Evolutionary conservation across 2,113 vertebrate genomes (phyloP), one percentile per base, ranked within the genome.

Genomic region (Gorsachius goisagi): DNA sequence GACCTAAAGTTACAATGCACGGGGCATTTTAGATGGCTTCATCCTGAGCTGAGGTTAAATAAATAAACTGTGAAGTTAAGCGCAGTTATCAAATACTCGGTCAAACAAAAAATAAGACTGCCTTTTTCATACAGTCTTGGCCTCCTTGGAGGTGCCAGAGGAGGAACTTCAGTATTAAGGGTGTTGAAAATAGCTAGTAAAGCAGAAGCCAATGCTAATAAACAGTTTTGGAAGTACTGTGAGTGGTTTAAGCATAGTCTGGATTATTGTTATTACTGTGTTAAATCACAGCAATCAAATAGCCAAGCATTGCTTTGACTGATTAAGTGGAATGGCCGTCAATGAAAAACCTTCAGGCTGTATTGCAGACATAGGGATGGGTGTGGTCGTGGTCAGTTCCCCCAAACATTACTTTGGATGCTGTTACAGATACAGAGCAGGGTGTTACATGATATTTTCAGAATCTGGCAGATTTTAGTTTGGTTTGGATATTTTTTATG

Each of bases 401-500:
- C 87, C 89, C 78, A 79, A 89, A 96, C 53, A 6, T 96, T 95
- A 82, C 89, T 97, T 97, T 97, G 97, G 93, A 96, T 95, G 80
- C 93, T 76, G 45, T 94, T 96, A 64, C 68, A 93, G 95, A 95
- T 93, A 73, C 47, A 94, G 88, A 95, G 71, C 71, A 89, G 87
- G 28, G 82, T 96, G 97, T 97, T 97, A 88, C 67, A 78, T 88
- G 88, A 98, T 95, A 91, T 97, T 98, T 95, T 88, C 89, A 96
- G 96, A 94, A 95, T 93, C 95, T 98, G 98, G 97, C 96, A 98
- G 95, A 60, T 97, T 91, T 96, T 74, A 97, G 96, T 98, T 98
- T 98, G 97, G 82, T 94, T 98, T 98, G 98, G 98, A 97, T 98
- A 92, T 98, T 96, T 97, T 77, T 95, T 97, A 97, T 98, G 93